These are phyloP conservation scores for Henicopernis longicauda DNA, from an alignment of 2,113 vertebrate species.

Conservation along the genomic window DNA sequence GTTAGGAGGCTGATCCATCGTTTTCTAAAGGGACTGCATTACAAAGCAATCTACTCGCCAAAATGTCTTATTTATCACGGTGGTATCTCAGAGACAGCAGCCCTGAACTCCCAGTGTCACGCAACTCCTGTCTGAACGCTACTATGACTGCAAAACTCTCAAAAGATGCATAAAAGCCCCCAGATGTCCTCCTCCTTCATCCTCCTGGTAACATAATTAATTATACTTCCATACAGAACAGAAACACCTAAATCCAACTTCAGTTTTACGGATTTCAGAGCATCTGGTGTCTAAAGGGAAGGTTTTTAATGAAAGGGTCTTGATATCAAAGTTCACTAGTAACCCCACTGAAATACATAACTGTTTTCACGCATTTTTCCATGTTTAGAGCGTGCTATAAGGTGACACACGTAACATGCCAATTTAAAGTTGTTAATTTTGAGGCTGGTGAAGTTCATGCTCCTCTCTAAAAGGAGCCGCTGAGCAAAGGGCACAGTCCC, in stretches of 20 bases:
- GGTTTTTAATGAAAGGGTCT: background rate
- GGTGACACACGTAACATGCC: background rate
- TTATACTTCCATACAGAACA: background rate
- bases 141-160: background rate
- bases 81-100: background rate
- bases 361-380: background rate
- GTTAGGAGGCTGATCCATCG: background rate
- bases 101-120: background rate
- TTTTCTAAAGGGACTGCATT: background rate
- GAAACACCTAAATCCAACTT: background rate
- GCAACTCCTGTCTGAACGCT: background rate
- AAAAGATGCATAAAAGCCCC: background rate
- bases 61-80: background rate
- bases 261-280: background rate
- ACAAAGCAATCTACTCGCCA: background rate
- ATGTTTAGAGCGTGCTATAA: background rate
- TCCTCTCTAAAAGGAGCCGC: background rate
- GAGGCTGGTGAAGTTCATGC: background rate
- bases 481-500: accelerated
- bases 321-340: background rate
- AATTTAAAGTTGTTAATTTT: background rate
- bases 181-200: background rate
- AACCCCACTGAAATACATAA: background rate
- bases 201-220: background rate
- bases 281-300: background rate